Evolutionary conservation across 2,113 vertebrate genomes (phyloP).

Genomic region (Mesoclemmys tuberculata): DNA sequence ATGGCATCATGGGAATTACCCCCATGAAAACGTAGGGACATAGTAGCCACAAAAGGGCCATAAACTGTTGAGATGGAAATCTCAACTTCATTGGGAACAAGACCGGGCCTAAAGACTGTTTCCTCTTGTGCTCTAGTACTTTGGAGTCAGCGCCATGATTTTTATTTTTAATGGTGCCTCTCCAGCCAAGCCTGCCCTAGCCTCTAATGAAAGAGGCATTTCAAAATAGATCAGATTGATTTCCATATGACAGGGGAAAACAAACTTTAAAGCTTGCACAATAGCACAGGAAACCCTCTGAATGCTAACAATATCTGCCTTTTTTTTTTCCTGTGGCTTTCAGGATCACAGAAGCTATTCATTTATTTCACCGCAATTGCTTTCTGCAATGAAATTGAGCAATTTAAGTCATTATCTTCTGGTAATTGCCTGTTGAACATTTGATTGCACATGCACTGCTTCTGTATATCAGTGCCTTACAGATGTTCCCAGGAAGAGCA

Average conservation of each 20-base stretch:
- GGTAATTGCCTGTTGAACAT: background rate
- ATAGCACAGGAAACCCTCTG: background rate
- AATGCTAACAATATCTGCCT: background rate
- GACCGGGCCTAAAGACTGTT: background rate
- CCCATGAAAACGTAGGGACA: background rate
- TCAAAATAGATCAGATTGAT: background rate
- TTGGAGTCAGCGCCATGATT: background rate
- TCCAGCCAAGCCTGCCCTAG: background rate
- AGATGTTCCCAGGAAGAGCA: background rate
- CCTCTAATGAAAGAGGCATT: background rate
- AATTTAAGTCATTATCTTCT: background rate
- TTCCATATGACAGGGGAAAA: background rate
- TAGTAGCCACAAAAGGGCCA: background rate
- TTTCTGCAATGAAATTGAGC: background rate
- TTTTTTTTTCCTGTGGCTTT: rapidly evolving
- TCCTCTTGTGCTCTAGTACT: background rate
- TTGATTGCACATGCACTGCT: background rate
- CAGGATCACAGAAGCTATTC: background rate
- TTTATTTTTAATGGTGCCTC: background rate
- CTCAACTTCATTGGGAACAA: background rate
- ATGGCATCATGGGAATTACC: background rate
- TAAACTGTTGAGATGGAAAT: background rate
- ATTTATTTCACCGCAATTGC: background rate
- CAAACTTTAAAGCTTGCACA: background rate
- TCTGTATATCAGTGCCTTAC: rapidly evolving